Evolutionary conservation across 2,113 vertebrate species (phyloP).

Genomic region (Rostratula benghalensis): DNA sequence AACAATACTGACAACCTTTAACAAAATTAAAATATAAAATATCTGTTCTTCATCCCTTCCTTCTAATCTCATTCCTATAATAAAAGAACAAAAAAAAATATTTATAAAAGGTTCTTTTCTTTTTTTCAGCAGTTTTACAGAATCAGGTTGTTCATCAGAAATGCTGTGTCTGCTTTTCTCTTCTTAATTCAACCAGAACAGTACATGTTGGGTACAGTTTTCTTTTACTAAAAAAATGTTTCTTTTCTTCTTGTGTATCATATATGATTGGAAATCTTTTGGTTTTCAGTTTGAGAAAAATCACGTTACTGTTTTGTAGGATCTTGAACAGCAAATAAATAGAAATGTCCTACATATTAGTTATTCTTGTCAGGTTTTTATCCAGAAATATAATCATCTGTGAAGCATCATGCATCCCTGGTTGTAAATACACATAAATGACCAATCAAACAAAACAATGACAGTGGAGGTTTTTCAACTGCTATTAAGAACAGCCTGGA

Average conservation of each 20-base stretch:
- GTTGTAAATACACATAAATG: slow-evolving; percentile 7
- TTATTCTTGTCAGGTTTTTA: neutral
- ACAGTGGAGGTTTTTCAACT: neutral
- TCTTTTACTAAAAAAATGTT: neutral
- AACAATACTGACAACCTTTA: neutral
- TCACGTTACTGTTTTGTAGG: neutral
- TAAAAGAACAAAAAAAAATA: neutral
- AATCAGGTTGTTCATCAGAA: neutral
- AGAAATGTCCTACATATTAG: neutral
- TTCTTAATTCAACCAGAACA: neutral
- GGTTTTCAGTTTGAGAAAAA: neutral
- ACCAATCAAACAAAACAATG: slow-evolving; percentile 17
- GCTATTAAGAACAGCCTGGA: neutral
- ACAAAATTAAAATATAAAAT: neutral
- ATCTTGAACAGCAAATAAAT: neutral
- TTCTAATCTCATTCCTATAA: neutral
- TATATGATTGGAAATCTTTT: neutral
- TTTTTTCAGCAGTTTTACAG: neutral
- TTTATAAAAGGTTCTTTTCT: neutral
- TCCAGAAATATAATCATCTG: neutral
- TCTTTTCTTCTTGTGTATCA: neutral
- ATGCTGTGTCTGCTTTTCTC: neutral
- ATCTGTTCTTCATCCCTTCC: neutral
- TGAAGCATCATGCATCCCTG: neutral
- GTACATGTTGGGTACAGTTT: neutral